Percentiles rank a stretch among this genome's conserved stretches.
These are phyloP conservation scores for Dastarcus helophoroides DNA, from an alignment of 2,888 invertebrate genomes.

Conservation along the genomic window DNA sequence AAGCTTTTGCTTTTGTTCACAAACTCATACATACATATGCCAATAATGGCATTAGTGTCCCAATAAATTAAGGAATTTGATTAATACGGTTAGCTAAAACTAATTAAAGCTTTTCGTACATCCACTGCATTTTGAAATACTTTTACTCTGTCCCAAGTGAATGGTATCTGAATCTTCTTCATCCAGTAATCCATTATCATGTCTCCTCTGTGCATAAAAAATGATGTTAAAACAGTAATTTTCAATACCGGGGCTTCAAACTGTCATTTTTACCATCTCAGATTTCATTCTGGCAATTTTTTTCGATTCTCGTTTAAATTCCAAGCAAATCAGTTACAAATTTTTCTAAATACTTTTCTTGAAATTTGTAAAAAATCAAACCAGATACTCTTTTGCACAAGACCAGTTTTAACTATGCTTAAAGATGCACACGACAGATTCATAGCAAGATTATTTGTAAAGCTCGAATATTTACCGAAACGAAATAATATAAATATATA, in stretches of 20 bases:
- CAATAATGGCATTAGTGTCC: too few relatives aligned
- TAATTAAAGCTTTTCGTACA: slow-evolving; percentile 44
- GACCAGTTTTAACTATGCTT: too few relatives aligned
- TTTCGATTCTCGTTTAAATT: not conserved
- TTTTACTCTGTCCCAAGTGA: slow-evolving; percentile 54
- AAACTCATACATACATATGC: too few relatives aligned
- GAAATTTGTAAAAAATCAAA: slow-evolving; percentile 5
- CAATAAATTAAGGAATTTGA: too few relatives aligned
- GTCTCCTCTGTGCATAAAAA: slow-evolving; percentile 62
- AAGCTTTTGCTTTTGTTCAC: too few relatives aligned
- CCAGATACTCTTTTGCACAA: too few relatives aligned
- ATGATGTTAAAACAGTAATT: slow-evolving; percentile 7
- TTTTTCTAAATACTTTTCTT: not conserved
- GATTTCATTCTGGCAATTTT: not conserved
- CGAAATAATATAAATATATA: too few relatives aligned
- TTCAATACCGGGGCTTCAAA: not conserved
- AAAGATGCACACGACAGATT: too few relatives aligned
- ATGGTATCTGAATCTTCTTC: slow-evolving; percentile 53
- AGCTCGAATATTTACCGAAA: too few relatives aligned
- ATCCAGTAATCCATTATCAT: slow-evolving; percentile 54
- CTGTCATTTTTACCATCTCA: not conserved
- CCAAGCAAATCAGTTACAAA: not conserved
- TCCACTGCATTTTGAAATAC: slow-evolving; percentile 55
- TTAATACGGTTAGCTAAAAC: too few relatives aligned
- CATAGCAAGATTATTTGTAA: too few relatives aligned